Base-by-base conservation (phyloP, 2,113 vertebrate genomes). In the Pipa parva region DNA sequence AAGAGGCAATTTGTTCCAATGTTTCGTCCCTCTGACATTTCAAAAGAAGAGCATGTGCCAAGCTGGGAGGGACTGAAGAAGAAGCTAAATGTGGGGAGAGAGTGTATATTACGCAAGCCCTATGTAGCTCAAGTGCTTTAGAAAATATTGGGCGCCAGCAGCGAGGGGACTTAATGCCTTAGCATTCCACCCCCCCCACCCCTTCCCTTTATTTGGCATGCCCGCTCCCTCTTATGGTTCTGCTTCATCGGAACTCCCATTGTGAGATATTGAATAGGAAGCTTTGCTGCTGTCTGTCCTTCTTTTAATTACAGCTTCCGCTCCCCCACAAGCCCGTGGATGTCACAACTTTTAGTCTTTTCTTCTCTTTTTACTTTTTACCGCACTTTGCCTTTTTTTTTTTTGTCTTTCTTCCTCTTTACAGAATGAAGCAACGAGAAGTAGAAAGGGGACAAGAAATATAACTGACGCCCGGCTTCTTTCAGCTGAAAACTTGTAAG, bases 221-320 rank as follows among this genome's bases (percentile, higher is more conserved):
- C 86, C 80, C 79, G 76, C 81, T 74, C 79, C 82, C 72, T 73
- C 49, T 75, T 3, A 70, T 70, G 75, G 90, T 90, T 91, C 86
- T 91, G 89, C 90, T 89, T 82, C 82, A 84, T 57, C 76, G 87
- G 80, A 75, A 72, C 26, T 80, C 71, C 82, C 78, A 85, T 93
- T 93, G 90, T 91, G 77, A 74, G 59, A 63, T 60, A 3, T 57
- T 91, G 85, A 92, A 93, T 86, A 81, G 83, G 67, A 77, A 86
- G 84, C 85, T 85, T 86, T 78, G 87, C 85, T 77, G 82, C 78
- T 77, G 59, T 76, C 77, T 78, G 83, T 75, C 80, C 73, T 76
- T 76, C 88, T 83, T 86, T 90, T 92, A 92, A 93, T 92, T 91
- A 90, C 85, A 76, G 84, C 80, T 87, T 88, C 85, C 77, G 81